These are phyloP conservation scores for Pseudomyrmex dendroicus DNA, from an alignment of 1,140 invertebrate genomes.

Conservation along the genomic window DNA sequence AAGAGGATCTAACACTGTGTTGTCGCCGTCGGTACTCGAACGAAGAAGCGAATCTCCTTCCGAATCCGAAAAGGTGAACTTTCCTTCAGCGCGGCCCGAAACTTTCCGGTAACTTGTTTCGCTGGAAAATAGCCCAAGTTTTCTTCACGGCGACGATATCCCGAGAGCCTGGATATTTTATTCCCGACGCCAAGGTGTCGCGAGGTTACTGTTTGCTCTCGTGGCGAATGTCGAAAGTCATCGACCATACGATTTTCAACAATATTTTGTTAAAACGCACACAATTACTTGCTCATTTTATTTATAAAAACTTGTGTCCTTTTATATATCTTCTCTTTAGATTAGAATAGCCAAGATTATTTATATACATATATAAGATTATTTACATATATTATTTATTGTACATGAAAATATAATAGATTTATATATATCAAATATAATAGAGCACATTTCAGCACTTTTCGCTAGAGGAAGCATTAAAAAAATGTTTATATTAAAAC, in stretches of 20 bases:
- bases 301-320: background rate
- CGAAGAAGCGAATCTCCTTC: slow-evolving; percentile 41
- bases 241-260: slow-evolving; percentile 1
- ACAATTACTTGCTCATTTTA: background rate
- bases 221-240: background rate
- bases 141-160: slow-evolving; percentile 58
- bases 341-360: no score
- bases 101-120: slow-evolving; percentile 62
- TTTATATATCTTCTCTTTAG: background rate
- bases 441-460: no score
- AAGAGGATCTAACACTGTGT: background rate
- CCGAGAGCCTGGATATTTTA: slow-evolving; percentile 55
- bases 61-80: slow-evolving; percentile 37
- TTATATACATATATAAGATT: no score
- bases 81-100: slow-evolving; percentile 41
- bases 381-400: no score
- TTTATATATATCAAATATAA: no score
- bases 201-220: slow-evolving; percentile 34
- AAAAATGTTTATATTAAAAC: no score
- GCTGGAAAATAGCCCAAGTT: slow-evolving; percentile 61
- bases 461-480: no score
- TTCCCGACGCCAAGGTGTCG: slow-evolving; percentile 72
- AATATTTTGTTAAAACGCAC: background rate
- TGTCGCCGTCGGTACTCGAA: slow-evolving; percentile 28
- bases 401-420: no score